Conservation (phyloP, 1,140 invertebrate genomes). For the Eubasilissa regina region DNA sequence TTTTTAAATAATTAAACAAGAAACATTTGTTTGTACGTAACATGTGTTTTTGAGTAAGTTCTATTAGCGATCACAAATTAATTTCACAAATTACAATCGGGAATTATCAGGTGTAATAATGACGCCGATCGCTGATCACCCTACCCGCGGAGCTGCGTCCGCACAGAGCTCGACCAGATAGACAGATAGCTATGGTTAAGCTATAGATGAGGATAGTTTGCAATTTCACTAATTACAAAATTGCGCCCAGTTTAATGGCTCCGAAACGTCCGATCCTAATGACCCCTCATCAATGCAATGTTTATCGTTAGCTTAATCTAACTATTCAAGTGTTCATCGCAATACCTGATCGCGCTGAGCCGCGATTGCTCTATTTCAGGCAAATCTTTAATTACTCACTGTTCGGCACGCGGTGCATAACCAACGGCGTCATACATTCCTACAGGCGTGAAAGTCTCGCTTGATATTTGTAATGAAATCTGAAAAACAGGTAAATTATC, state of each 20-base stretch:
- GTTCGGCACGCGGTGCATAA: not conserved
- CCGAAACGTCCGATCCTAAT: conserved; percentile 14
- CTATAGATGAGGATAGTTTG: conserved; percentile 7
- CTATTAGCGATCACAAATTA: too few relatives aligned
- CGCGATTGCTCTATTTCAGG: too few relatives aligned
- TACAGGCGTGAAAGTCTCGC: too few relatives aligned
- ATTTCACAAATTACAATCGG: not conserved
- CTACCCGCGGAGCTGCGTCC: not conserved
- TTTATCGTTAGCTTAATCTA: conserved; percentile 12
- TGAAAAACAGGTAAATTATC: too few relatives aligned
- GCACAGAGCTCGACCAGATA: not conserved
- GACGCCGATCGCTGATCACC: not conserved
- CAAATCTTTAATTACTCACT: not conserved
- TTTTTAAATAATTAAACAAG: too few relatives aligned
- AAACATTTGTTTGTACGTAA: too few relatives aligned
- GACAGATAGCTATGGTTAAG: not conserved
- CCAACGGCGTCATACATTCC: not conserved
- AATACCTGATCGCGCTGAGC: conserved; percentile 10
- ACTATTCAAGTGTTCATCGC: conserved; percentile 13
- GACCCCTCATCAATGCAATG: conserved; percentile 31
- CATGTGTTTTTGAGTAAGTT: too few relatives aligned
- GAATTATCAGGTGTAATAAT: conserved; percentile 20
- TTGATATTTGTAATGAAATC: too few relatives aligned
- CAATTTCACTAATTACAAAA: conserved; percentile 50
- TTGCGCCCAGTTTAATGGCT: conserved; percentile 34